phyloP scores from a whole-genome alignment of 2,797 vertebrate species.

The Zalophus californianus region DNA sequence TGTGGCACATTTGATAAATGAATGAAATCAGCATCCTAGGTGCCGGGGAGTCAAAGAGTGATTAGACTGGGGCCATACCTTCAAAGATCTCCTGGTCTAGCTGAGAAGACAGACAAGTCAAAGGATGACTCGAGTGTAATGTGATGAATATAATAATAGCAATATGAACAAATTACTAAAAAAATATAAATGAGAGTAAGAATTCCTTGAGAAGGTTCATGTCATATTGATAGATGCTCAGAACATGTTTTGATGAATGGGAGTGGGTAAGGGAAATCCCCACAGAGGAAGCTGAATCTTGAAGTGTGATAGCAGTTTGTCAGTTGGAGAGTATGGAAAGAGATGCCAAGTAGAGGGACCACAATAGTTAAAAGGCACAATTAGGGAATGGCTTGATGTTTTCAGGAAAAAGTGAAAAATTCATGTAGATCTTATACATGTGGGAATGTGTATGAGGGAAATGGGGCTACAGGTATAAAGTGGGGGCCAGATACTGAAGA shows the following conservation, averaged over 20 bases:
- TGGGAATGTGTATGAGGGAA: neutral
- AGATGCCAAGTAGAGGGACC: neutral
- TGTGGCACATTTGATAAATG: neutral
- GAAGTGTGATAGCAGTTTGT: neutral
- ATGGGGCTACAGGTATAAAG: fast-evolving
- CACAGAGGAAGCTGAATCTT: neutral
- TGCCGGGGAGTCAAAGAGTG: neutral
- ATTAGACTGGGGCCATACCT: neutral
- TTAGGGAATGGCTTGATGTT: neutral
- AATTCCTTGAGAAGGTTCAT: neutral
- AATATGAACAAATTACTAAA: neutral
- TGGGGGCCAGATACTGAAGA: neutral
- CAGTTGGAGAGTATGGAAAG: neutral
- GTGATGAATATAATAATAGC: neutral
- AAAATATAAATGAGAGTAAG: neutral
- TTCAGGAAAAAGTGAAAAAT: neutral
- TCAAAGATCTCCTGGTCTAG: neutral
- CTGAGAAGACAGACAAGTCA: neutral
- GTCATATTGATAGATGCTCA: neutral
- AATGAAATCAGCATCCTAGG: neutral
- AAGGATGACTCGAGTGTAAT: neutral
- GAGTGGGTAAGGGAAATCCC: neutral
- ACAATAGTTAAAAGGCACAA: neutral
- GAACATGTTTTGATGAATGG: neutral
- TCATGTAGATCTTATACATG: neutral